Conservation (phyloP, 2,888 invertebrate species). For the Andrena bicolor region DNA sequence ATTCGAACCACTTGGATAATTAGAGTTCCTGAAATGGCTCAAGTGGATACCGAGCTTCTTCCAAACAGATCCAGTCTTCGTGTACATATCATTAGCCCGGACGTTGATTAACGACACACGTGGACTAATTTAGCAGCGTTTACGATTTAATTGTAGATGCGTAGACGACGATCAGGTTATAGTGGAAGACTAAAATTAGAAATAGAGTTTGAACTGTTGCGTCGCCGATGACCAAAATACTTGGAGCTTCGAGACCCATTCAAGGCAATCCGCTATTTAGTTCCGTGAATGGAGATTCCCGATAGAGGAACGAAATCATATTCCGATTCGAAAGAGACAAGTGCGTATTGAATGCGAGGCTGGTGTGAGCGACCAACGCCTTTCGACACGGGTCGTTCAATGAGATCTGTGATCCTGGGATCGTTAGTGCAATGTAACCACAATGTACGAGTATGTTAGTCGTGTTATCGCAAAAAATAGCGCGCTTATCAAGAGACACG, state of each 20-base stretch:
- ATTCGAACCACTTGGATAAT: no score
- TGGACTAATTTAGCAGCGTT: no score
- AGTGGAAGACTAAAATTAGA: background rate
- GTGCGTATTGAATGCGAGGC: constrained; percentile 26
- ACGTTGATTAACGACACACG: no score
- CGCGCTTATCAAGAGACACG: no score
- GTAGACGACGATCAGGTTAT: no score
- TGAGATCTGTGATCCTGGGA: background rate
- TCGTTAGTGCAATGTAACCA: constrained; percentile 1
- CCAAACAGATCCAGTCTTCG: no score
- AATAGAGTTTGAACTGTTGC: background rate
- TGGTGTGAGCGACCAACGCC: constrained; percentile 18
- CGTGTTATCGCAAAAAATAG: constrained; percentile 31
- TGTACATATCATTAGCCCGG: no score
- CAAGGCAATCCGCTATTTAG: constrained; percentile 30
- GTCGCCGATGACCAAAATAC: constrained; percentile 14
- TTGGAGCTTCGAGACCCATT: background rate
- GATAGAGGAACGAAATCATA: constrained; percentile 35
- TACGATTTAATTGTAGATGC: no score
- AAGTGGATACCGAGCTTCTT: no score
- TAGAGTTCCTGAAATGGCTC: no score
- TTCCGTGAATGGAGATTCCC: constrained; percentile 30
- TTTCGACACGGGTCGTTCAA: constrained; percentile 9
- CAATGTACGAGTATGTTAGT: constrained; percentile 6
- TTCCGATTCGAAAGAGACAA: background rate